Evolutionary conservation across 2,888 invertebrate genomes (phyloP).

Genomic region (Loripinus fragilis): DNA sequence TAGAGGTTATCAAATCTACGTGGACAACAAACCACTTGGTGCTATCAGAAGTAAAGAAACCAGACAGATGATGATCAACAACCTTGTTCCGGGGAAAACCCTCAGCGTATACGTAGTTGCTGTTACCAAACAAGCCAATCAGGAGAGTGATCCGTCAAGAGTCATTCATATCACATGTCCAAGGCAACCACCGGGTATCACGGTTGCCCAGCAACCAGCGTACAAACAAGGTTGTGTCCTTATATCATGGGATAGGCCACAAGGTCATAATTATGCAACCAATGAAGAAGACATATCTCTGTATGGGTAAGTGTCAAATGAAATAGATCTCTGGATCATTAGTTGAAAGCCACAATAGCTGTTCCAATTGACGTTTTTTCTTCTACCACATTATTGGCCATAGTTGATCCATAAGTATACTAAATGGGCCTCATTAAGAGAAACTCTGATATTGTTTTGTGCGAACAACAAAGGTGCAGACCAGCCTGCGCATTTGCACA

Average conservation of each 20-base stretch:
- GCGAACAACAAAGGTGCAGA: no score
- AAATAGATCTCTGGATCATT: no score
- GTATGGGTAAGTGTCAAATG: constrained; percentile 73
- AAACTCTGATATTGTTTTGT: no score
- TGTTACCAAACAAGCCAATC: constrained; percentile 74
- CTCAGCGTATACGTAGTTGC: constrained; percentile 78
- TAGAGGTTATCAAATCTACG: constrained; percentile 80
- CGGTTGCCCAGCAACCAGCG: constrained; percentile 80
- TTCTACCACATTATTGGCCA: no score
- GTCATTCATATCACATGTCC: constrained; percentile 80
- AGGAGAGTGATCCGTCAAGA: constrained; percentile 79
- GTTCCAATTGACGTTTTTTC: no score
- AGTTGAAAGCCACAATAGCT: no score
- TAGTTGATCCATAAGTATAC: no score
- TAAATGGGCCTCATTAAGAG: no score
- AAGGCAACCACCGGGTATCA: constrained; percentile 73
- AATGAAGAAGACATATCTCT: constrained; percentile 78
- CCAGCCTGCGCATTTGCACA: no score
- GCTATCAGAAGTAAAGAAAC: constrained; percentile 71
- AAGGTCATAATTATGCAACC: constrained; percentile 64
- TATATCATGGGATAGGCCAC: constrained; percentile 81
- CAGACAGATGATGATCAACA: constrained; percentile 80
- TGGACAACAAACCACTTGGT: constrained; percentile 81
- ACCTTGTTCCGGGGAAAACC: constrained; percentile 81
- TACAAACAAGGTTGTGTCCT: constrained; percentile 80